Evolutionary conservation across 1,140 invertebrate genomes (phyloP).

Genomic region (Caerostris darwini): DNA sequence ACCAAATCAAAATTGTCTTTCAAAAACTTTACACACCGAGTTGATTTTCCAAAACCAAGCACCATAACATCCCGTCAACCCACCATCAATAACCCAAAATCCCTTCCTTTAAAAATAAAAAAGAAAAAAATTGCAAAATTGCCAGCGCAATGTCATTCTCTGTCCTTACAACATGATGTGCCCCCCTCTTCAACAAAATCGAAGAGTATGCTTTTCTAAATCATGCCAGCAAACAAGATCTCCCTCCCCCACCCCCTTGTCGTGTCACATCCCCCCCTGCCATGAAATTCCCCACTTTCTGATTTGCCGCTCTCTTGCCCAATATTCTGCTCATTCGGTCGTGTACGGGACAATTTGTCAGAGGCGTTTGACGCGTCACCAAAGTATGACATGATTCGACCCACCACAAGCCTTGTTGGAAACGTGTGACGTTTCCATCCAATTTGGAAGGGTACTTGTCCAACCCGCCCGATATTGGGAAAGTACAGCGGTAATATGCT

Average conservation of each 20-base stretch:
- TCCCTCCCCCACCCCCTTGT: neutral
- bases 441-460: constrained; percentile 60
- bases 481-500: constrained; percentile 59
- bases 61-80: constrained; percentile 36
- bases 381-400: constrained; percentile 74
- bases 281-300: constrained; percentile 23
- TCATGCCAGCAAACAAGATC: neutral
- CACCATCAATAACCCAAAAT: constrained; percentile 67
- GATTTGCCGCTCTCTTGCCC: constrained; percentile 76
- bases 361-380: constrained; percentile 71
- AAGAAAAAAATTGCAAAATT: constrained; percentile 50
- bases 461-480: constrained; percentile 59
- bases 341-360: constrained; percentile 73
- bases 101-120: neutral
- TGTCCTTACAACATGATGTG: neutral
- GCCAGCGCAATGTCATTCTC: constrained; percentile 40
- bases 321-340: constrained; percentile 73
- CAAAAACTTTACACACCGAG: neutral
- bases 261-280: neutral
- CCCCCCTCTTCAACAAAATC: neutral
- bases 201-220: constrained; percentile 59
- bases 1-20: neutral
- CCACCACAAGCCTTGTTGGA: neutral
- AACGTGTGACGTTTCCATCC: constrained; percentile 29
- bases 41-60: constrained; percentile 30